These are phyloP conservation scores for Sigmodon hispidus DNA, from an alignment of 2,113 vertebrate genomes.

Conservation along the genomic window DNA sequence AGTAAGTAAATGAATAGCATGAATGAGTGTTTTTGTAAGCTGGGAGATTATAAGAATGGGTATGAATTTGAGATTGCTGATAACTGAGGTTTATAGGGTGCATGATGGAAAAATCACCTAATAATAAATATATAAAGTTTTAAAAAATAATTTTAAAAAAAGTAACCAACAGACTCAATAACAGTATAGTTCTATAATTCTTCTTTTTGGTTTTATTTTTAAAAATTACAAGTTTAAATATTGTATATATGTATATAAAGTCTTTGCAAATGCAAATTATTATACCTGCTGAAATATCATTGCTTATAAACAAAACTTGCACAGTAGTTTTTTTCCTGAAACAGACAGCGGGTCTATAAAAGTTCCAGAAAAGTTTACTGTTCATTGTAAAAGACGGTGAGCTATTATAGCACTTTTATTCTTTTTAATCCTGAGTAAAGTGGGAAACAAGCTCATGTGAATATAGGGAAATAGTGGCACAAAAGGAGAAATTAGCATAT, in stretches of 20 bases:
- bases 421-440: background rate
- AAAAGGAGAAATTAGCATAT: background rate
- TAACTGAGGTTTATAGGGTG: too few species aligned
- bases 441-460: background rate
- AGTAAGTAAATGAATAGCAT: too few species aligned
- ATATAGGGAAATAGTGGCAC: background rate
- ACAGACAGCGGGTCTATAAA: constrained; percentile 15
- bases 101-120: too few species aligned
- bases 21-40: too few species aligned
- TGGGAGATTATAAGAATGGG: too few species aligned
- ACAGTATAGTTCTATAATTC: background rate
- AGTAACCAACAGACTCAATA: background rate
- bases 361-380: constrained; percentile 40
- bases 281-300: constrained; percentile 44
- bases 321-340: constrained; percentile 47
- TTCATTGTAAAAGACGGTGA: constrained; percentile 1
- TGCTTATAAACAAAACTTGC: constrained; percentile 48
- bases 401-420: background rate
- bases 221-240: background rate
- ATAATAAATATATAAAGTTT: too few species aligned
- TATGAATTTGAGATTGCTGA: too few species aligned
- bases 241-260: constrained; percentile 54
- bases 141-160: too few species aligned
- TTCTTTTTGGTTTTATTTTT: background rate
- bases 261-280: background rate